Conservation (phyloP, 2,797 vertebrate genomes). For the Carcharodon carcharias region DNA sequence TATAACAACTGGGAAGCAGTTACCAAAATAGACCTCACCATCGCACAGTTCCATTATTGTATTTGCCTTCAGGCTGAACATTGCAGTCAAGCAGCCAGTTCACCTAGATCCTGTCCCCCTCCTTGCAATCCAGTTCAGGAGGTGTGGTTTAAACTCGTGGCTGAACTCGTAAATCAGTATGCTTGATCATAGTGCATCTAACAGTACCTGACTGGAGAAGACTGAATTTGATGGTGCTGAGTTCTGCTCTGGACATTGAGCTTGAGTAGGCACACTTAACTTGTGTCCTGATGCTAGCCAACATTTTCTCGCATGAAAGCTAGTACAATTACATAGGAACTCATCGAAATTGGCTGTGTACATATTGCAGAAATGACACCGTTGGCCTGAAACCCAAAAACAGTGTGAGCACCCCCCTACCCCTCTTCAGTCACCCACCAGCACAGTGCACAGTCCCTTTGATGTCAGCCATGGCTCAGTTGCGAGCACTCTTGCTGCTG, state of each 20-base stretch:
- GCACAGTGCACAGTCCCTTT: neutral
- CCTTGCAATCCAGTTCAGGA: neutral
- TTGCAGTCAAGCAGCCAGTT: neutral
- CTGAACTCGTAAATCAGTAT: neutral
- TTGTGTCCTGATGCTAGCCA: neutral
- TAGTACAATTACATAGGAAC: neutral
- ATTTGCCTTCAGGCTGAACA: neutral
- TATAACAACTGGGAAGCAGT: neutral
- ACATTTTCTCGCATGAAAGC: neutral
- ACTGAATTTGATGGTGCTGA: too few species aligned
- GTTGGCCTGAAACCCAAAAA: neutral
- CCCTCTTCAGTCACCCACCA: neutral
- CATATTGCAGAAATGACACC: neutral
- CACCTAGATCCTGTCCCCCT: neutral
- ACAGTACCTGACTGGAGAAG: neutral
- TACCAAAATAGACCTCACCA: neutral
- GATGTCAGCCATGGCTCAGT: neutral
- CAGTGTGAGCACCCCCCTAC: too few species aligned
- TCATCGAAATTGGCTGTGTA: neutral
- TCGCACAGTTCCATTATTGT: neutral
- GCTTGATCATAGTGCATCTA: neutral
- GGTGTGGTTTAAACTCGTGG: too few species aligned
- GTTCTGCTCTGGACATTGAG: neutral
- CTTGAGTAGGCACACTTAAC: neutral
- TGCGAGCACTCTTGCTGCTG: neutral